These are phyloP conservation scores for Copidosoma aretas DNA, from an alignment of 2,888 invertebrate species.

Conservation along the genomic window DNA sequence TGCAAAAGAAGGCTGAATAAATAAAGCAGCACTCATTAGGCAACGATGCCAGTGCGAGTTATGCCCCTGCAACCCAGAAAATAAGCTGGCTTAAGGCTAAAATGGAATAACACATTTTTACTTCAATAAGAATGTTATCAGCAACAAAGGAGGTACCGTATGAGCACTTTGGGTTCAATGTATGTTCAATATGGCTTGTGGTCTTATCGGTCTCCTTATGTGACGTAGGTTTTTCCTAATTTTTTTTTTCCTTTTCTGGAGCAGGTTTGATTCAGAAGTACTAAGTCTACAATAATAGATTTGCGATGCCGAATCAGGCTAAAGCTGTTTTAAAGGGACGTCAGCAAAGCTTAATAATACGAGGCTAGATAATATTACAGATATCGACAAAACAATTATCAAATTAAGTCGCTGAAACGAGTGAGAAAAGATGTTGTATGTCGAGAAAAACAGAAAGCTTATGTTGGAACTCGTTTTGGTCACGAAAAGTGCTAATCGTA, in stretches of 20 bases:
- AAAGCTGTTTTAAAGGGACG: slow-evolving; percentile 79
- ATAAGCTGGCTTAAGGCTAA: slow-evolving; percentile 80
- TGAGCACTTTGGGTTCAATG: too few relatives aligned
- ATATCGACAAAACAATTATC: slow-evolving; percentile 78
- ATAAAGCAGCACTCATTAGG: slow-evolving; percentile 61
- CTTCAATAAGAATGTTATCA: slow-evolving; percentile 83
- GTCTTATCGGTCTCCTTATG: too few relatives aligned
- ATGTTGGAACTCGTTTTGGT: slow-evolving; percentile 82
- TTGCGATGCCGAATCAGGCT: slow-evolving; percentile 81
- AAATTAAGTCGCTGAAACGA: slow-evolving; percentile 77
- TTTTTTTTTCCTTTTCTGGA: too few relatives aligned
- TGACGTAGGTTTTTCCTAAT: too few relatives aligned
- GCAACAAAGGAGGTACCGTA: slow-evolving; percentile 68
- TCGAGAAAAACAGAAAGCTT: slow-evolving; percentile 88
- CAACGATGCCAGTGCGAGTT: slow-evolving; percentile 63
- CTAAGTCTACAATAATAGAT: slow-evolving; percentile 83
- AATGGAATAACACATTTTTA: slow-evolving; percentile 82
- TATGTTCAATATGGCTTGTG: too few relatives aligned
- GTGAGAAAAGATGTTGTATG: slow-evolving; percentile 79
- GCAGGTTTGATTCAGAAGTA: slow-evolving; percentile 78
- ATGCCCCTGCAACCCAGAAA: slow-evolving; percentile 68
- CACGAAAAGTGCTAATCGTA: slow-evolving; percentile 79
- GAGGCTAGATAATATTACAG: slow-evolving; percentile 78
- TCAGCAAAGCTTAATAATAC: slow-evolving; percentile 82
- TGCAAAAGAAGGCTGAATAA: slow-evolving; percentile 71